Percentiles rank a stretch among this genome's conserved stretches.
phyloP scores from a whole-genome alignment of 2,888 invertebrate species.

The Troides helena region DNA sequence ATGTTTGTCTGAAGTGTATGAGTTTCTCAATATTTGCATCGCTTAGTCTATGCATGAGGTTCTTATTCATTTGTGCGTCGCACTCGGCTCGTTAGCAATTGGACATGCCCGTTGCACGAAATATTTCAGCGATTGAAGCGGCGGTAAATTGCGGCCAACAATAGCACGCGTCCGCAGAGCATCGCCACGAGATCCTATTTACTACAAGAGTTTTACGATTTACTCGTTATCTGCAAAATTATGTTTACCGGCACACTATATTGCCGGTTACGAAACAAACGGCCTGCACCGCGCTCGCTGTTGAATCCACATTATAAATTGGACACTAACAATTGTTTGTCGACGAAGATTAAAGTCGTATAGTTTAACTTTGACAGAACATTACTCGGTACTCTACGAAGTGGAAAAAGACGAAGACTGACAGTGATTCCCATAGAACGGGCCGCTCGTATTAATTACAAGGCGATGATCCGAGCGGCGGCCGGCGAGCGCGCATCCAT shows the following conservation, averaged over 20 bases:
- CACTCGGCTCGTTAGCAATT: constrained; percentile 79
- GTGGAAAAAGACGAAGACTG: constrained; percentile 68
- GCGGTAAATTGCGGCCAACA: constrained; percentile 78
- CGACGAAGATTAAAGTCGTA: constrained; percentile 27
- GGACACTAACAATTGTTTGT: constrained; percentile 50
- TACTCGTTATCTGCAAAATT: constrained; percentile 73
- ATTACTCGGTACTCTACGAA: constrained; percentile 60
- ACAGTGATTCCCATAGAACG: constrained; percentile 71
- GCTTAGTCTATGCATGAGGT: constrained; percentile 65
- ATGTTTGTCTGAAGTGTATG: background rate
- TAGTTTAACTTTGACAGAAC: constrained; percentile 49
- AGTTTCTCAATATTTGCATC: constrained; percentile 37
- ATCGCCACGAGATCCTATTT: constrained; percentile 60
- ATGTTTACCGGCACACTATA: constrained; percentile 43
- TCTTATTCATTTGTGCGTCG: constrained; percentile 79
- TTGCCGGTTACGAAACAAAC: constrained; percentile 36
- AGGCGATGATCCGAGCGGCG: constrained; percentile 62
- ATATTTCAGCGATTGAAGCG: constrained; percentile 80
- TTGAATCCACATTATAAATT: constrained; percentile 37
- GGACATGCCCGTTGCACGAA: constrained; percentile 79
- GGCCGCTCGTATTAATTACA: constrained; percentile 73
- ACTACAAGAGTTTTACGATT: constrained; percentile 72
- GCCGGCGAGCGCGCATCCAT: constrained; percentile 44
- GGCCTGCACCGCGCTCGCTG: constrained; percentile 27
- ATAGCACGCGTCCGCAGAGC: constrained; percentile 59